These are phyloP conservation scores for Esox lucius DNA, from an alignment of 2,797 vertebrate genomes.

Conservation along the genomic window DNA sequence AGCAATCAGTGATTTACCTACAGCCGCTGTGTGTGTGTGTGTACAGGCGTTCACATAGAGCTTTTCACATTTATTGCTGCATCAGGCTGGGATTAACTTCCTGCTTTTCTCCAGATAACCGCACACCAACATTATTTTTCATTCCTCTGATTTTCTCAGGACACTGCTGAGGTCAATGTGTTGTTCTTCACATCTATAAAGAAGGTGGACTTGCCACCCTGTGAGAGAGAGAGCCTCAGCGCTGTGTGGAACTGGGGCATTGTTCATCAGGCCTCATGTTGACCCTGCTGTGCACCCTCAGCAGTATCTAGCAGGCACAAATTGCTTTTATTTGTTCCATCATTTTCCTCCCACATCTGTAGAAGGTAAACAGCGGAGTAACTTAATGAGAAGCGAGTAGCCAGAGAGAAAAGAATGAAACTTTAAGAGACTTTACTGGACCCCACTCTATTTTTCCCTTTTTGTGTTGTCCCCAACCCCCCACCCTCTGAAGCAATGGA, in stretches of 20 bases:
- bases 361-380: conserved; percentile 66
- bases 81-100: not conserved
- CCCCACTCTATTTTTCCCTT: conserved; percentile 1
- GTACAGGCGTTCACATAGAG: not conserved
- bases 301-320: conserved; percentile 54
- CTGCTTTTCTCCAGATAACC: conserved; percentile 12
- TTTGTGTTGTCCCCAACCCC: not conserved
- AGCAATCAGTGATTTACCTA: not conserved
- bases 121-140: conserved; percentile 13
- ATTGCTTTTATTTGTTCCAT: conserved; percentile 61
- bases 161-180: conserved; percentile 19
- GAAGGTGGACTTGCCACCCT: conserved; percentile 22
- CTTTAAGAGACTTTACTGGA: conserved; percentile 52
- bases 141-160: conserved; percentile 6
- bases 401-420: conserved; percentile 48
- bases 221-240: conserved; percentile 14
- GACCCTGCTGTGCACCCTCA: conserved; percentile 58
- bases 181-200: conserved; percentile 17
- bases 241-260: conserved; percentile 37
- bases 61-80: not conserved
- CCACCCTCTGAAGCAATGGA: conserved; percentile 44
- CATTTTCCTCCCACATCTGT: conserved; percentile 57
- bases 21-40: conserved; percentile 9
- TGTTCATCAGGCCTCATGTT: conserved; percentile 43
- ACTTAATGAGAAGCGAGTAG: conserved; percentile 68